A percentile compares a stretch with the other conserved stretches of the same genome.
phyloP scores from a whole-genome alignment of 2,113 vertebrate genomes.

The Plotosus lineatus region DNA sequence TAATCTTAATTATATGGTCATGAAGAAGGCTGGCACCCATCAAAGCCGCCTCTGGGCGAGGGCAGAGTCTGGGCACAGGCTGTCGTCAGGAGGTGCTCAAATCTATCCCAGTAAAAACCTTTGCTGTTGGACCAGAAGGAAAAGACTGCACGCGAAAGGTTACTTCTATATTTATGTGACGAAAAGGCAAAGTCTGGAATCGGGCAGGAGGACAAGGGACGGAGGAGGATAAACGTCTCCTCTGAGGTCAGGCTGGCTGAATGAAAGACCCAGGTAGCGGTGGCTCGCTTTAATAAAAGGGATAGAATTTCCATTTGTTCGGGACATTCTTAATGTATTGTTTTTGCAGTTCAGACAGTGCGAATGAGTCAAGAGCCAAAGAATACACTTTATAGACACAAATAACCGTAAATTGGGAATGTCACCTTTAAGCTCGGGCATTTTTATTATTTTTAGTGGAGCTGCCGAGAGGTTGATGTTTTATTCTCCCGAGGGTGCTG shows the following conservation, averaged over 20 bases:
- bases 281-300: conserved; percentile 90
- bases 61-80: no score
- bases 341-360: conserved; percentile 84
- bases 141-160: not conserved
- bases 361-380: conserved; percentile 90
- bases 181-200: conserved; percentile 65
- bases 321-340: conserved; percentile 90
- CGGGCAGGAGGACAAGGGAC: conserved; percentile 68
- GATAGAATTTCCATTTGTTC: conserved; percentile 96
- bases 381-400: conserved; percentile 99
- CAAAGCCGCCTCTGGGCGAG: no score
- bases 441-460: conserved; percentile 99
- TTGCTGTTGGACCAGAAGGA: not conserved
- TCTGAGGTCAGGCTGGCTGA: conserved; percentile 79
- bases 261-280: conserved; percentile 89
- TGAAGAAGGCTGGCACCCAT: no score
- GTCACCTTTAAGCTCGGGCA: conserved; percentile 99
- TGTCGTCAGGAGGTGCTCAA: no score
- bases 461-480: conserved; percentile 96
- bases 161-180: no score
- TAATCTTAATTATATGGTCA: no score
- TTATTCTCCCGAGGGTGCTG: conserved; percentile 89
- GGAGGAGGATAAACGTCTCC: conserved; percentile 68
- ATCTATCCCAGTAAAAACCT: not conserved
- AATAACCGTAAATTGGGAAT: conserved; percentile 99